These are phyloP conservation scores for Fragum sueziense DNA, from an alignment of 2,888 invertebrate genomes.

Conservation along the genomic window DNA sequence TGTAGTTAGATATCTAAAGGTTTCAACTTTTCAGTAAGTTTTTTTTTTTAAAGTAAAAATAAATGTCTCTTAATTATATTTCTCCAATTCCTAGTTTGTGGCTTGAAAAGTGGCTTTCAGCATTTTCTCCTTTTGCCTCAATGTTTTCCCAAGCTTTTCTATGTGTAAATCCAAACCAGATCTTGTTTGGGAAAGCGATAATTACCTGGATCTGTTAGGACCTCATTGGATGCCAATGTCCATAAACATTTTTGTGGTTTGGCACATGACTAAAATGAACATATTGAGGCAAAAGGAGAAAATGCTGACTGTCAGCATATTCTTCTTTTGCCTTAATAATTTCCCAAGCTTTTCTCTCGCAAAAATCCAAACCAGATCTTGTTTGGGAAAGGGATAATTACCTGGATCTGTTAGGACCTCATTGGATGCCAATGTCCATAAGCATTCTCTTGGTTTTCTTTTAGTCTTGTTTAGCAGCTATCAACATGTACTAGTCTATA, in stretches of 20 bases:
- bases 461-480: slow-evolving; percentile 87
- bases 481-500: neutral
- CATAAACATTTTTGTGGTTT: neutral
- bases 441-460: slow-evolving; percentile 98
- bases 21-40: too few relatives aligned
- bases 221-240: too few relatives aligned
- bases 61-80: neutral
- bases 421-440: slow-evolving; percentile 98
- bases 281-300: neutral
- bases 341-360: too few relatives aligned
- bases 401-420: slow-evolving; percentile 91
- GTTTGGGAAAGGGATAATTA: slow-evolving; percentile 64
- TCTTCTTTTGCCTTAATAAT: neutral
- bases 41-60: too few relatives aligned
- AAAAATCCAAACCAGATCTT: neutral
- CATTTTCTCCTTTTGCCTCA: slow-evolving; percentile 15
- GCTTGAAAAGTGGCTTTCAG: neutral
- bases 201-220: neutral
- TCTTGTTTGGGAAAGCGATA: too few relatives aligned
- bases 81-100: neutral
- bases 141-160: neutral
- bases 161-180: too few relatives aligned
- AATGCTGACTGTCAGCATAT: too few relatives aligned
- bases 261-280: neutral
- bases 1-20: too few relatives aligned